Conservation (phyloP, 2,888 invertebrate species). For the Lochmaea crataegi region DNA sequence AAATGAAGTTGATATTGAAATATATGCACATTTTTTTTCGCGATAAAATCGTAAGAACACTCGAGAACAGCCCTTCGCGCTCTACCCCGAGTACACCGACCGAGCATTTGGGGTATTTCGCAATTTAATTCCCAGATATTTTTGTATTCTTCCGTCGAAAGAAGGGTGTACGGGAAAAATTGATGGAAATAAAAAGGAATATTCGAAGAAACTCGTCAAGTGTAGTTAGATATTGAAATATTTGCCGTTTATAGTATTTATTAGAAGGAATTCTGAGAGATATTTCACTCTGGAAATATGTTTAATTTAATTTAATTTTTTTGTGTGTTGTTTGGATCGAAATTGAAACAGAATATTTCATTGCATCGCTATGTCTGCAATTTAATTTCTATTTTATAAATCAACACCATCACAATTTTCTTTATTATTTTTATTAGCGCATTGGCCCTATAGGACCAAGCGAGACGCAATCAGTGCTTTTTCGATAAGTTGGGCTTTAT, state of each 20-base stretch:
- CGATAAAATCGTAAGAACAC: slow-evolving; percentile 34
- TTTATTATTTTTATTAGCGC: no score
- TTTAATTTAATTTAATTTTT: slow-evolving; percentile 8
- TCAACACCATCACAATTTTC: no score
- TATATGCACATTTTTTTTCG: slow-evolving; percentile 40
- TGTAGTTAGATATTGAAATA: slow-evolving; percentile 38
- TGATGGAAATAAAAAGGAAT: slow-evolving; percentile 45
- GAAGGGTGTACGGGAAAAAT: slow-evolving; percentile 46
- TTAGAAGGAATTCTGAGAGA: slow-evolving; percentile 19
- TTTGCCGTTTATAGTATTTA: slow-evolving; percentile 28
- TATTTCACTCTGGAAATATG: background rate
- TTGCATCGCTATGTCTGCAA: no score
- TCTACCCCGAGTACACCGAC: slow-evolving; percentile 28
- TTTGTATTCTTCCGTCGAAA: slow-evolving; percentile 39
- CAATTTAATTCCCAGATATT: slow-evolving; percentile 52
- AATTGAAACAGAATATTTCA: no score
- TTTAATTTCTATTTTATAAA: no score
- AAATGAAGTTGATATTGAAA: slow-evolving; percentile 37
- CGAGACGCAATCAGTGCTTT: no score
- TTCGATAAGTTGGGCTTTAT: no score
- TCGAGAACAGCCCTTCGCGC: slow-evolving; percentile 21
- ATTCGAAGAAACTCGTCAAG: slow-evolving; percentile 33
- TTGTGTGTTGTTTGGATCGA: background rate
- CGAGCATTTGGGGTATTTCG: slow-evolving; percentile 43
- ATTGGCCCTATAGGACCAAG: no score